These are phyloP conservation scores for Struthidea cinerea DNA, from an alignment of 2,113 vertebrate genomes.

Conservation along the genomic window DNA sequence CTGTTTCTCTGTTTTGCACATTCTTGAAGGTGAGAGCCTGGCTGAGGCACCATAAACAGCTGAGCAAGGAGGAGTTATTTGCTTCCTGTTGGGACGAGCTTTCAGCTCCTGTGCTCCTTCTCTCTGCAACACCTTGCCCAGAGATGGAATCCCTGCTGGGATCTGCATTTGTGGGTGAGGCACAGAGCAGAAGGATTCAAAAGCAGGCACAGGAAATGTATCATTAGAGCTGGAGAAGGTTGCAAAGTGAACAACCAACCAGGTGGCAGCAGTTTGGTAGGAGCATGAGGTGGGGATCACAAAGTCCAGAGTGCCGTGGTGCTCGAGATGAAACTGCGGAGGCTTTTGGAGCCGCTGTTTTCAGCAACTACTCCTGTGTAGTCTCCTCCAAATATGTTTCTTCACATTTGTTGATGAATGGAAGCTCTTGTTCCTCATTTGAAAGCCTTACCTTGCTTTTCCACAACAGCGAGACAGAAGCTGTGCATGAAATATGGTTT, in stretches of 20 bases:
- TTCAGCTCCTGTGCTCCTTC: not conserved
- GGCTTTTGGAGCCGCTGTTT: not conserved
- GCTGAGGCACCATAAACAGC: not conserved
- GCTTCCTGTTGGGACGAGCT: not conserved
- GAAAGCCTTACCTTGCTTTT: not conserved
- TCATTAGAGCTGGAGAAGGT: not conserved
- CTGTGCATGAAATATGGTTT: not conserved
- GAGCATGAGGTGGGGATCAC: not conserved
- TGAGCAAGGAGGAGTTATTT: not conserved
- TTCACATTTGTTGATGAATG: not conserved
- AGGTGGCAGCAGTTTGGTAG: not conserved
- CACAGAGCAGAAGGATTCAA: not conserved
- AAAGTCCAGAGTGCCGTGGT: not conserved
- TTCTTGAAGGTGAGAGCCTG: not conserved
- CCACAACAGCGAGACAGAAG: not conserved
- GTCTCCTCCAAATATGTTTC: not conserved
- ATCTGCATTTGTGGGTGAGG: not conserved
- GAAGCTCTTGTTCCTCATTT: not conserved
- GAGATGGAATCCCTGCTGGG: not conserved
- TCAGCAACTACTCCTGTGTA: not conserved
- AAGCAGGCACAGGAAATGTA: not conserved
- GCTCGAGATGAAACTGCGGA: not conserved
- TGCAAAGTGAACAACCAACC: not conserved
- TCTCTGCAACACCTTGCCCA: not conserved
- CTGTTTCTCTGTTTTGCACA: not conserved